phyloP scores from a whole-genome alignment of 2,888 invertebrate species.

The Drosophila histrio region DNA sequence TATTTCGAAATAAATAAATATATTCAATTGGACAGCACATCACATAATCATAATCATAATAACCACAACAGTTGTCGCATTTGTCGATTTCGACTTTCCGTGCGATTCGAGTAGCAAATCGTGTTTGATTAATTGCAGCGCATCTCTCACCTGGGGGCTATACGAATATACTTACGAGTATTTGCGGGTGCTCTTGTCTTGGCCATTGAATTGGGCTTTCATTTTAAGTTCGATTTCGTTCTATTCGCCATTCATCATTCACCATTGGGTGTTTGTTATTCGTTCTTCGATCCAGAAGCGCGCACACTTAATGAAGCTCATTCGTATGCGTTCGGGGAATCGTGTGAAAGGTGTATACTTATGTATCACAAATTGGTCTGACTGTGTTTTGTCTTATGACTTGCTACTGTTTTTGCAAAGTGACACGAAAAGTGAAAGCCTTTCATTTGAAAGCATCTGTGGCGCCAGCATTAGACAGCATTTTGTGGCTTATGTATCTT shows the following conservation, averaged over 20 bases:
- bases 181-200: constrained; percentile 20
- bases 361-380: constrained; percentile 25
- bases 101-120: constrained; percentile 48
- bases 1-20: constrained; percentile 50
- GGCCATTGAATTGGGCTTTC: constrained; percentile 49
- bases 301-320: constrained; percentile 61
- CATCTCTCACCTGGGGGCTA: constrained; percentile 27
- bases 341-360: constrained; percentile 71
- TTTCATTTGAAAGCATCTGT: constrained; percentile 40
- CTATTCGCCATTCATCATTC: constrained; percentile 24
- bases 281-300: constrained; percentile 36
- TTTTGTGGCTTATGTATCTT: constrained; percentile 51
- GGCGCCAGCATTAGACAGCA: constrained; percentile 64
- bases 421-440: constrained; percentile 71
- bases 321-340: constrained; percentile 62
- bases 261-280: background rate
- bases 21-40: constrained; percentile 44
- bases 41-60: constrained; percentile 59
- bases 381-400: constrained; percentile 2
- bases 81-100: constrained; percentile 58
- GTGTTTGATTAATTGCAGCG: constrained; percentile 73
- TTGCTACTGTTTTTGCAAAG: constrained; percentile 60
- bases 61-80: constrained; percentile 37
- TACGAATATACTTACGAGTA: background rate
- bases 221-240: constrained; percentile 49